phyloP scores from a whole-genome alignment of 2,113 vertebrate species.

The Microcebus ravelobensis region DNA sequence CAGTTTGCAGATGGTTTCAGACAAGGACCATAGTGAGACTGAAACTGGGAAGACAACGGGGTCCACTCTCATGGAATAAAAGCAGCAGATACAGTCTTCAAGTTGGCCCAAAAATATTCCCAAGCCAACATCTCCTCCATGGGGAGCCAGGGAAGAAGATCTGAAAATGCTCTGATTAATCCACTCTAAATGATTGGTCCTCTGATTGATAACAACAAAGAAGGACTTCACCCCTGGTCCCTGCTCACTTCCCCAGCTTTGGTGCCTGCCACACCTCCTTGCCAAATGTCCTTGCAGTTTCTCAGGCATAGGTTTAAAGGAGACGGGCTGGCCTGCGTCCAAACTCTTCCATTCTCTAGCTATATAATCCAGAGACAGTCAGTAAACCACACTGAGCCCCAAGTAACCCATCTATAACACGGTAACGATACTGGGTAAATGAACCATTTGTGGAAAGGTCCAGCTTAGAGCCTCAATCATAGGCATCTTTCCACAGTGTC shows the following conservation, averaged over 20 bases:
- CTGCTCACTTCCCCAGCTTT: background rate
- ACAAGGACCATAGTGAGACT: background rate
- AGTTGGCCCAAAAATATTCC: background rate
- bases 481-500: background rate
- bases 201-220: background rate
- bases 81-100: background rate
- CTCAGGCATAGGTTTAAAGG: background rate
- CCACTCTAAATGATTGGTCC: background rate
- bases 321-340: background rate
- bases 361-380: background rate
- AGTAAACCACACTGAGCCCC: background rate
- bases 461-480: background rate
- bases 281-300: background rate
- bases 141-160: background rate
- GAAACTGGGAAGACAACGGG: fast-evolving
- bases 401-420: background rate
- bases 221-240: background rate
- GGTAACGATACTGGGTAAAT: background rate
- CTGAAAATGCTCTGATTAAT: background rate
- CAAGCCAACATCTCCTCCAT: background rate
- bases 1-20: background rate
- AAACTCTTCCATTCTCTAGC: background rate
- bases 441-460: background rate
- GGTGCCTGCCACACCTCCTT: too few species aligned
- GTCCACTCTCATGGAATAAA: background rate